Evolutionary conservation across 2,797 vertebrate species (phyloP).

Genomic region (Psittacula derbiana): DNA sequence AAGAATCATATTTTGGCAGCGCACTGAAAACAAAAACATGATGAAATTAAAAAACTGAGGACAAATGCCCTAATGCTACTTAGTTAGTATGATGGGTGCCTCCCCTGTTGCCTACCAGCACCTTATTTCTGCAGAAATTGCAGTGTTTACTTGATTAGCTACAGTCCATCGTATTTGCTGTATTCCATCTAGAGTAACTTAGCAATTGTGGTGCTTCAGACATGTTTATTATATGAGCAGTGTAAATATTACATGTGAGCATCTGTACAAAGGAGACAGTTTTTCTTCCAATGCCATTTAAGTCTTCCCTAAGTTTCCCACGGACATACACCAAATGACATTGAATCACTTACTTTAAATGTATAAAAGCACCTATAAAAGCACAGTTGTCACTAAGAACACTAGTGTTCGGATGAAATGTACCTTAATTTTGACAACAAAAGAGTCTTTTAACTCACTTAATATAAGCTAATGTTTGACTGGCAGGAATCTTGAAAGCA

Average conservation of each 20-base stretch:
- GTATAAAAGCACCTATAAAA: background rate
- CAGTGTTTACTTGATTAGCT: constrained; percentile 60
- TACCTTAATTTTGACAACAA: background rate
- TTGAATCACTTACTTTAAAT: background rate
- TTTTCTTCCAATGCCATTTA: constrained; percentile 13
- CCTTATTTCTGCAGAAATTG: constrained; percentile 64
- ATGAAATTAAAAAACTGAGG: constrained; percentile 51
- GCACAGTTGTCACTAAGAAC: background rate
- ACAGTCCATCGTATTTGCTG: constrained; percentile 57
- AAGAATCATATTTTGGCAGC: constrained; percentile 37
- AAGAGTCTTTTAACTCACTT: background rate
- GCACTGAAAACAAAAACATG: constrained; percentile 30
- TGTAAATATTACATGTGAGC: background rate
- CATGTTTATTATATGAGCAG: constrained; percentile 36
- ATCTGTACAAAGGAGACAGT: background rate
- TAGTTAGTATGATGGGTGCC: constrained; percentile 65
- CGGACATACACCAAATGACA: background rate
- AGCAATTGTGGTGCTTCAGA: constrained; percentile 56
- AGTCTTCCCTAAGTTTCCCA: background rate
- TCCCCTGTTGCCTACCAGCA: constrained; percentile 52
- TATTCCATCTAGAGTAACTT: constrained; percentile 53
- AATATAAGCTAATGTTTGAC: background rate
- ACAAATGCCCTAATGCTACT: constrained; percentile 64
- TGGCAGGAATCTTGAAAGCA: background rate
- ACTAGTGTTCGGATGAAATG: background rate